phyloP scores from a whole-genome alignment of 2,888 invertebrate genomes.

The Mesodorylaimus sp. region DNA sequence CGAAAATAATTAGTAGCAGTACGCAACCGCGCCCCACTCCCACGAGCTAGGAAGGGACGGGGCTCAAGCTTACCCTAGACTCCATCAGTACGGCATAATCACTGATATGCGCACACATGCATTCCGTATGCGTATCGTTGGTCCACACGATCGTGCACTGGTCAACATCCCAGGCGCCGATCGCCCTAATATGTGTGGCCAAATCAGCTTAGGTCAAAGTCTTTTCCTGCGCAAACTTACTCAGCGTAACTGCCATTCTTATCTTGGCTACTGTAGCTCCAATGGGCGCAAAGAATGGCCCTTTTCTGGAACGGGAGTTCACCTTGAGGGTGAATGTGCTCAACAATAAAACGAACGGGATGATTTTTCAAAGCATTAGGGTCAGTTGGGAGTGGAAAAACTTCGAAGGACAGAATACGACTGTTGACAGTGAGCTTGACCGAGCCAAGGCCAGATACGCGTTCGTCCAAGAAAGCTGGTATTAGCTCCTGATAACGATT shows the following conservation, averaged over 20 bases:
- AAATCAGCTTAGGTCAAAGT: not conserved
- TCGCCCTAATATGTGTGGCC: not conserved
- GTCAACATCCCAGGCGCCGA: slow-evolving; percentile 9
- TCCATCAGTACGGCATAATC: slow-evolving; percentile 14
- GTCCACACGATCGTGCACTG: slow-evolving; percentile 9
- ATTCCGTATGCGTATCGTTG: slow-evolving; percentile 12
- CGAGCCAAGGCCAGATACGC: not conserved
- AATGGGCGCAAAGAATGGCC: slow-evolving; percentile 9
- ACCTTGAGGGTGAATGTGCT: not conserved
- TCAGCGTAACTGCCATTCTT: no score
- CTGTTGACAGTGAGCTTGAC: slow-evolving; percentile 5
- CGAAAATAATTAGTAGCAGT: not conserved
- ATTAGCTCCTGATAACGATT: not conserved
- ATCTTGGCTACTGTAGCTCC: slow-evolving; percentile 1
- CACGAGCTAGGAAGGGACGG: not conserved
- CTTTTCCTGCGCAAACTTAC: not conserved
- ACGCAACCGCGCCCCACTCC: not conserved
- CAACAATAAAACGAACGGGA: not conserved
- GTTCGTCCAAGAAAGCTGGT: not conserved
- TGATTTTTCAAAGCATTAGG: not conserved
- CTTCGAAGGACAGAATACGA: not conserved
- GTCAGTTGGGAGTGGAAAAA: not conserved
- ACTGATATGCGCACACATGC: slow-evolving; percentile 11
- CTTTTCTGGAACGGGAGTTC: slow-evolving; percentile 4
- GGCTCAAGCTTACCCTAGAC: no score